Base-by-base conservation (phyloP, 2,888 invertebrate species). In the Willowsia nigromaculata region DNA sequence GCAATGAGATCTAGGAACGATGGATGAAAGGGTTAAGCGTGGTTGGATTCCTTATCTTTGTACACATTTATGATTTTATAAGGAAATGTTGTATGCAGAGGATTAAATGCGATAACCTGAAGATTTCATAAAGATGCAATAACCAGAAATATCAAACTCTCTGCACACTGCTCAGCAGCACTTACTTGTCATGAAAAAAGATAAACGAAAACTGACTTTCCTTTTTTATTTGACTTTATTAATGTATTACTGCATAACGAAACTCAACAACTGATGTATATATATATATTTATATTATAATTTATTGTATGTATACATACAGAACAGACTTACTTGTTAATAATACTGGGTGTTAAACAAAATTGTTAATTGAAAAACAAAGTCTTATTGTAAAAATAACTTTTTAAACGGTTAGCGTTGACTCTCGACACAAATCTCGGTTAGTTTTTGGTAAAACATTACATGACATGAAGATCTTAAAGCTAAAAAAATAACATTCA, bases 271-370 rank as follows among this genome's bases (percentile, higher is more conserved):
- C 25, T 11, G 25, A 56, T 56, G 7, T 25, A 56, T n/a, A n/a
- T n/a, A 56, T 56, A 22, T 13, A 27, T 59, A 6, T 62, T 27
- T 30, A 15, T 62, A n/a, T 13, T 62, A 30, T 22, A 4, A 62
- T 30, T 11, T 62, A 30, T 6, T 18, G n/a, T 22, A n/a, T 22
- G 5, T 56, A 4, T 56, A n/a, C 56, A 22, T 6, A 56, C 27
- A 27, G 4, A 47, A 47, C 62, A 85, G 85, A 85, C 85, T 86
- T 86, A 50, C 33, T 53, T 59, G 78, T 86, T 80, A 86, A 80
- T 86, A 86, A 86, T 86, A 86, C 86, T 86, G 86, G 86, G 86
- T 80, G 56, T 76, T 22, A 82, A 53, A 53, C 11, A 40, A 47
- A 56, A 56, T n/a, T 40, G 33, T 74, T 71, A 71, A 56, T 74